Evolutionary conservation across 2,113 vertebrate species (phyloP), one percentile per base, ranked within the genome.

Genomic region (Mormyrus iriodes): DNA sequence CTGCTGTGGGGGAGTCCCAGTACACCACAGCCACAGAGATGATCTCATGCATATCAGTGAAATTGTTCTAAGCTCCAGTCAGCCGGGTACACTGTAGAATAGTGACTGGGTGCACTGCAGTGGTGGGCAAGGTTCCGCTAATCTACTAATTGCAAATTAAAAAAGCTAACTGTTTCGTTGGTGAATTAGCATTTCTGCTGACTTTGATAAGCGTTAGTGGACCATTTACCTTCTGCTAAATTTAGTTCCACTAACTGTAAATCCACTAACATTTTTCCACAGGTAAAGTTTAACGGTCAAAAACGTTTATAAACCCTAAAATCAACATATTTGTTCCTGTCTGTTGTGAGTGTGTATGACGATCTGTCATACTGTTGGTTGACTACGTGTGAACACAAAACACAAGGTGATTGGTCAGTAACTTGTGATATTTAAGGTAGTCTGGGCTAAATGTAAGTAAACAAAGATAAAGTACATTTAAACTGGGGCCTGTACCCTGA

Each of bases 41-140:
- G 24, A 27, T 88, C 61, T 58, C 12, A 73, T 73, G 58, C 39
- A 61, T 46, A 15, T 27, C 39, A 49, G 61, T 9, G 9, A 49
- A 87, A 46, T 65, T 58, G 86, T 42, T 46, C 55, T 27, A 48
- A 69, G 42, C n/a, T 73, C 58, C 31, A 87, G 86, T 87, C 55
- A 61, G 27, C 65, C 39, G 24, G 58, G 87, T 89, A 69, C 49
- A 35, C 76, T 73, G 44, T 42, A n/a, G 55, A 46, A 44, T 21
- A 44, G 7, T 53, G 73, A 79, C 3, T 21, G 52, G 35, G 61
- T 35, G 83, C 21, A 65, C 73, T 4, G 86, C 51, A 65, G 88
- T 83, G 79, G 35, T 5, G 31, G 65, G 27, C n/a, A 73, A n/a
- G 12, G 13, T 73, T 35, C 65, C 4, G 7, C 55, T 24, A 61